phyloP scores from a whole-genome alignment of 1,140 invertebrate species.

The Mycetomoellerius zeteki region DNA sequence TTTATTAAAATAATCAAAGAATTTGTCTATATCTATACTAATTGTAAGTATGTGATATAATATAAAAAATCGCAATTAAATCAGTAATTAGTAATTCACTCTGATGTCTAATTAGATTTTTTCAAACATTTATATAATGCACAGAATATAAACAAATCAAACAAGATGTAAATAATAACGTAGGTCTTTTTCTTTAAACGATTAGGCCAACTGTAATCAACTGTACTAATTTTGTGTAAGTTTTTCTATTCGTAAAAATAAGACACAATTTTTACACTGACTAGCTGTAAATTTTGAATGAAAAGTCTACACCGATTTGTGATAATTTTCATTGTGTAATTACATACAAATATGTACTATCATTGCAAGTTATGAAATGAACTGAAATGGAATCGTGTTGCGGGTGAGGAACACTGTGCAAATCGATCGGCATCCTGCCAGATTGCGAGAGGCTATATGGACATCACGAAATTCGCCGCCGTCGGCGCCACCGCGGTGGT shows the following conservation, averaged over 20 bases:
- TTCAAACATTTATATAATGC: background rate
- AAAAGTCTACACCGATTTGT: no score
- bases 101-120: background rate
- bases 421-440: no score
- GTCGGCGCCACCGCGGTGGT: background rate
- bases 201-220: background rate
- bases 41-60: background rate
- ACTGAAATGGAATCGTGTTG: no score
- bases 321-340: no score
- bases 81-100: background rate
- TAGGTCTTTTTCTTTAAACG: background rate
- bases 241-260: background rate
- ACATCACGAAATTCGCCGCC: no score
- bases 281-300: background rate
- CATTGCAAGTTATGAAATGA: no score
- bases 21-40: background rate
- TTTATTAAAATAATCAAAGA: background rate
- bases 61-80: constrained; percentile 4
- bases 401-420: no score
- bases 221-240: constrained; percentile 2
- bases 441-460: no score
- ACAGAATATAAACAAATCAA: background rate
- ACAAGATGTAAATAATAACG: background rate
- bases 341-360: no score
- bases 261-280: background rate